Evolutionary conservation across 2,888 invertebrate species (phyloP).

Genomic region (Subacronicta megacephala): DNA sequence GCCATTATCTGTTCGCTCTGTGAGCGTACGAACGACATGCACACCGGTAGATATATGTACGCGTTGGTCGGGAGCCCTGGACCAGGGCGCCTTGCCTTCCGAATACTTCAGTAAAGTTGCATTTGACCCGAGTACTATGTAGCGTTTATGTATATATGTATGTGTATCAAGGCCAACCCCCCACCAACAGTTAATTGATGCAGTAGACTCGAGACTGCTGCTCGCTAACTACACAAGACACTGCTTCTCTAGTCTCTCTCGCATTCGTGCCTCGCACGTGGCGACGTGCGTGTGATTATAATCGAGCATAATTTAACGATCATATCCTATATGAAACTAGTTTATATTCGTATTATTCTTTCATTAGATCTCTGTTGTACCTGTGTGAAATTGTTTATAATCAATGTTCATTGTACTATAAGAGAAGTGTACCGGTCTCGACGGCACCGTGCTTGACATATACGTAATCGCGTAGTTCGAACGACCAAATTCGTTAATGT

Average conservation of each 20-base stretch:
- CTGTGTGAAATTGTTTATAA: constrained; percentile 87
- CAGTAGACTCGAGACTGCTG: constrained; percentile 85
- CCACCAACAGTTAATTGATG: constrained; percentile 88
- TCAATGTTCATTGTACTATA: constrained; percentile 84
- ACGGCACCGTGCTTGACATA: constrained; percentile 75
- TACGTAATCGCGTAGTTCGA: constrained; percentile 81
- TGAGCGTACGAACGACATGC: constrained; percentile 53
- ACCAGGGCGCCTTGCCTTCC: constrained; percentile 49
- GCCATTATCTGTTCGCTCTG: constrained; percentile 69
- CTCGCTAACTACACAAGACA: constrained; percentile 81
- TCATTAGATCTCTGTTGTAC: constrained; percentile 90
- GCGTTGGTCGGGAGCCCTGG: constrained; percentile 30
- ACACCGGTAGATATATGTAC: constrained; percentile 35
- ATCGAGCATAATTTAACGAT: constrained; percentile 87
- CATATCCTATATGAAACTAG: constrained; percentile 87
- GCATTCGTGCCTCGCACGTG: constrained; percentile 80
- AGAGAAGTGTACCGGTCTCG: constrained; percentile 79
- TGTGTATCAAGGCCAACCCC: constrained; percentile 77
- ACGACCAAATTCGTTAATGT: constrained; percentile 81
- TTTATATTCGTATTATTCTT: constrained; percentile 88
- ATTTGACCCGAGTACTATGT: constrained; percentile 70
- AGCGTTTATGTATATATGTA: constrained; percentile 71
- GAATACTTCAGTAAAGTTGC: constrained; percentile 69
- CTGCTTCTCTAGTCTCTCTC: constrained; percentile 88
- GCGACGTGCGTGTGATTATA: constrained; percentile 79